Conservation (phyloP, 30 jellyfish, hydroid and myxozoan species). For the Chironex yamaguchii region DNA sequence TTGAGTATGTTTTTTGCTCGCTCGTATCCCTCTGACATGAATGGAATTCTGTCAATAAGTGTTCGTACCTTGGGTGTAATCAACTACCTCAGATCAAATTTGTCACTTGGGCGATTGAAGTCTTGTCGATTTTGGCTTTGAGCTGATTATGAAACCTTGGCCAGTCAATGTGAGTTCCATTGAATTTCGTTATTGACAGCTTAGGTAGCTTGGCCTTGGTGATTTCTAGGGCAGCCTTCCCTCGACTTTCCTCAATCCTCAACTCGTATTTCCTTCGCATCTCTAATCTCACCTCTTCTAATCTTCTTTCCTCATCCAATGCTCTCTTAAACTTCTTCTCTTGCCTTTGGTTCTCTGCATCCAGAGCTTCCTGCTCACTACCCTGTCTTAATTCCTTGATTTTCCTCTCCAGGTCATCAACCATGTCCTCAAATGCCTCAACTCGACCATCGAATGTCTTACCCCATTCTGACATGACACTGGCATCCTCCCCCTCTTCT, state of each 20-base stretch:
- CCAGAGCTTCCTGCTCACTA: slow-evolving; percentile 45
- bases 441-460: too few relatives aligned
- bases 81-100: slow-evolving; percentile 38
- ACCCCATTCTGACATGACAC: too few relatives aligned
- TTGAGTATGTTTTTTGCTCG: slow-evolving; percentile 64
- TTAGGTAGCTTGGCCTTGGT: slow-evolving; percentile 77
- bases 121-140: slow-evolving; percentile 73
- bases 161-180: slow-evolving; percentile 81
- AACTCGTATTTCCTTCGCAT: background rate
- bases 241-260: background rate
- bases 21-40: slow-evolving; percentile 75
- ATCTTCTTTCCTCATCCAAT: slow-evolving; percentile 17
- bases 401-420: too few relatives aligned
- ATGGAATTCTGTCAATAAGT: slow-evolving; percentile 72
- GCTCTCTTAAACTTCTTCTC: slow-evolving; percentile 25
- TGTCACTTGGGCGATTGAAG: slow-evolving; percentile 1
- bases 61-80: slow-evolving; percentile 21
- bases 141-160: slow-evolving; percentile 72
- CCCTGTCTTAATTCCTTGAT: too few relatives aligned
- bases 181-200: slow-evolving; percentile 47
- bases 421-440: too few relatives aligned
- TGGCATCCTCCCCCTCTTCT: too few relatives aligned
- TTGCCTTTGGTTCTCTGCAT: slow-evolving; percentile 13
- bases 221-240: slow-evolving; percentile 16
- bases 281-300: slow-evolving; percentile 2